Evolutionary conservation across 2,113 vertebrate genomes (phyloP).

Genomic region (Smithornis capensis): DNA sequence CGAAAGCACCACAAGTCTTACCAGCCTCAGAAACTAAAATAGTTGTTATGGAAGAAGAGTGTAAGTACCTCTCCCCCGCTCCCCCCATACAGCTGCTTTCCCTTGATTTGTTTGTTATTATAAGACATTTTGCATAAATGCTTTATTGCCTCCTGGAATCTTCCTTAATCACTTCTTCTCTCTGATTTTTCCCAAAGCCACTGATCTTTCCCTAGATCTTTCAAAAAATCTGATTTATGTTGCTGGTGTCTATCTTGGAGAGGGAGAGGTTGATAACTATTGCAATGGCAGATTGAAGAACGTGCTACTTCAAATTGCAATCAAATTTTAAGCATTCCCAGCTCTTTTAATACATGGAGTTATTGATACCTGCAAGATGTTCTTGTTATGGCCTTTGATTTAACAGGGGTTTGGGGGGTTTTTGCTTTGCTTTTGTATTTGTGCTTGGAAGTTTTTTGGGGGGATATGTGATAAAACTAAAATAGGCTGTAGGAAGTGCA

Average conservation of each 20-base stretch:
- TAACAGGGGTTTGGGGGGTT: not conserved
- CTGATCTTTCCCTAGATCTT: not conserved
- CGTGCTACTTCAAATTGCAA: not conserved
- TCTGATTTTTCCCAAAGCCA: not conserved
- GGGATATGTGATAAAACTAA: not conserved
- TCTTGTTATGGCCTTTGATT: not conserved
- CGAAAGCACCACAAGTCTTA: slow-evolving; percentile 69
- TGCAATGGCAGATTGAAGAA: not conserved
- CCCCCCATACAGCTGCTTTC: not conserved
- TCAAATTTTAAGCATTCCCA: not conserved
- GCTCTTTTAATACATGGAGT: not conserved
- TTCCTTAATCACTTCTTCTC: not conserved
- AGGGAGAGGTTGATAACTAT: not conserved
- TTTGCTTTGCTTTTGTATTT: not conserved
- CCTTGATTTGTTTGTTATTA: slow-evolving; percentile 2
- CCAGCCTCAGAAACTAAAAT: slow-evolving; percentile 73
- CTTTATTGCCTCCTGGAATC: slow-evolving; percentile 25
- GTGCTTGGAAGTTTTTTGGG: not conserved
- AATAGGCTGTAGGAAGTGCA: not conserved
- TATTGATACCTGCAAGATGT: not conserved
- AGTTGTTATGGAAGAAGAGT: slow-evolving; percentile 73
- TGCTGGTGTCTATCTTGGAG: not conserved
- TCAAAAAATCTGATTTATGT: not conserved
- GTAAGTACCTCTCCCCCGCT: slow-evolving; percentile 43
- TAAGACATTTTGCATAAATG: slow-evolving; percentile 4